Percentiles rank a stretch among this genome's conserved stretches.
phyloP scores from a whole-genome alignment of 2,113 vertebrate species.

The Synodontis membranacea region DNA sequence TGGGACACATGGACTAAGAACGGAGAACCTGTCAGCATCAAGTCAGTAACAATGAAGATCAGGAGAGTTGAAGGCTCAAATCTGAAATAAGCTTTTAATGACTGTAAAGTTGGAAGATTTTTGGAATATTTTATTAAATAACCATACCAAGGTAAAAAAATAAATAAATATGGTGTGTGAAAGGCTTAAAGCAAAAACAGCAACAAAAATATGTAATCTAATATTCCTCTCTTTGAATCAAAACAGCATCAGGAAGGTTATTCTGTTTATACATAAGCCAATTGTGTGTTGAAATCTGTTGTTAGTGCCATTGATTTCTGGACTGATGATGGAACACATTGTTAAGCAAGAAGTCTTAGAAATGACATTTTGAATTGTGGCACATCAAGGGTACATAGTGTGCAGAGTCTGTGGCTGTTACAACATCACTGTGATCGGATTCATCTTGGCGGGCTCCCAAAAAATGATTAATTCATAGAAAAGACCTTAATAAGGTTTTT shows the following conservation, averaged over 20 bases:
- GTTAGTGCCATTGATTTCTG: background rate
- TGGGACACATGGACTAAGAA: constrained; percentile 86
- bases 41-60: constrained; percentile 90
- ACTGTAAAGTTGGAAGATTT: background rate
- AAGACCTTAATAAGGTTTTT: too few species aligned
- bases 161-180: background rate
- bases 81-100: constrained; percentile 25
- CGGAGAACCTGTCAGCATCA: constrained; percentile 77
- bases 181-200: background rate
- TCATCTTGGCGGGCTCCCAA: background rate
- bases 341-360: background rate
- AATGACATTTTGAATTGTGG: background rate
- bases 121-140: background rate
- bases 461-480: too few species aligned
- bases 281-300: background rate
- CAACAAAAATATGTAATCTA: background rate
- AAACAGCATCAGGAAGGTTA: background rate
- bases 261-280: constrained; percentile 12
- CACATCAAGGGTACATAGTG: background rate
- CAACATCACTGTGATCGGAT: background rate
- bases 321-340: background rate
- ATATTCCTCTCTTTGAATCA: background rate
- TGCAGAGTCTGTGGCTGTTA: background rate
- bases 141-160: background rate
- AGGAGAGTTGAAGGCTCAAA: constrained; percentile 67